Base-by-base conservation (phyloP, 2,888 invertebrate genomes). In the Salticus scenicus region DNA sequence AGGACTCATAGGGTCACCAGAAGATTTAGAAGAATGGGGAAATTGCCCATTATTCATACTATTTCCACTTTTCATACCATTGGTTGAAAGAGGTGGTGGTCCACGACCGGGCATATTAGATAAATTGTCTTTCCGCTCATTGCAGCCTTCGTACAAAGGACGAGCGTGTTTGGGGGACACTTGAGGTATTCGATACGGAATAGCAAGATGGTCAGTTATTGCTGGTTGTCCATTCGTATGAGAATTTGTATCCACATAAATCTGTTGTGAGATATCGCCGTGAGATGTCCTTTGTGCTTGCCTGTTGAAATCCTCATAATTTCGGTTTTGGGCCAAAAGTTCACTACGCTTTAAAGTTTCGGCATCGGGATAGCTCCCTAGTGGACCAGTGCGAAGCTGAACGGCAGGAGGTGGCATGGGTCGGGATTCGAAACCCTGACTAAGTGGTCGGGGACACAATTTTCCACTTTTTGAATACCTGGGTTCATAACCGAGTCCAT, bases 391-490 rank as follows among this genome's bases (percentile, higher is more conserved):
- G 41, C 84, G 67, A 0, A 84, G 70, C 78, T 73, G 73, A 0
- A 84, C 78, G 10, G 77, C 78, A 1, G 84, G 84, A 1, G 83
- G 72, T 1, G 84, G 78, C 74, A 74, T 41, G 14, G 74, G 64
- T 14, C 73, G 41, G n/a, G 84, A 42, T 27, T 84, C 84, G 12
- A 28, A 72, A 10, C 51, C 72, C 42, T 78, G 77, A 24, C 47
- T 74, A 10, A 72, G n/a, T 0, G 76, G 57, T 5, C 83, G 77
- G 17, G 72, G 70, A 17, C 33, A 47, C 30, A 78, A 20, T 24
- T 78, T 84, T 8, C 84, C 84, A 57, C 84, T 84, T 47, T 79
- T 78, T 8, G 84, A 74, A 28, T 84, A 84, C 7, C 84, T 42
- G n/a, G 84, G 84, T 27, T 84, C 84, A 28, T 74, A 84, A 42